A percentile compares a stretch with the other conserved stretches of the same genome.
These are phyloP conservation scores for Tachypleus tridentatus DNA, from an alignment of 1,140 invertebrate genomes.

Conservation along the genomic window DNA sequence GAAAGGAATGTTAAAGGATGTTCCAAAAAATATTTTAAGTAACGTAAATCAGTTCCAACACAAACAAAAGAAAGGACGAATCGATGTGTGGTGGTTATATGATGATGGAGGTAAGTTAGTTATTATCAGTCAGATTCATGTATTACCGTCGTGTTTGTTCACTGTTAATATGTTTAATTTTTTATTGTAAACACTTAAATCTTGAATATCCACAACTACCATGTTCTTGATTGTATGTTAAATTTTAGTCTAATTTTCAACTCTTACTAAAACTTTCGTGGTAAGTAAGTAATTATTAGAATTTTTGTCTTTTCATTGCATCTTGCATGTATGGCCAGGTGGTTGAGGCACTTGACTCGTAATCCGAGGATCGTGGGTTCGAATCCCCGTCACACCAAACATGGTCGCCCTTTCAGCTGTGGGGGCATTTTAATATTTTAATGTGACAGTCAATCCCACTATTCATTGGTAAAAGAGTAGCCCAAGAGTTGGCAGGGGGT, in stretches of 20 bases:
- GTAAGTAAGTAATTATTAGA: neutral
- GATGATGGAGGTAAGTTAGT: constrained; percentile 41
- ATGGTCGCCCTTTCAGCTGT: too few species aligned
- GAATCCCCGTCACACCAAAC: too few species aligned
- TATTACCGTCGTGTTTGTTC: neutral
- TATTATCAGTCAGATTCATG: too few species aligned
- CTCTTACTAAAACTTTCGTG: neutral
- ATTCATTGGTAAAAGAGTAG: constrained; percentile 4
- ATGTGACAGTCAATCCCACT: too few species aligned
- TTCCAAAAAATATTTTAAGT: constrained; percentile 10
- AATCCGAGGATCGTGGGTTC: too few species aligned
- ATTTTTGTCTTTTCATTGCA: neutral
- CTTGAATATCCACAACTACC: neutral
- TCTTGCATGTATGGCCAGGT: too few species aligned
- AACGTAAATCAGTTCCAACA: constrained; percentile 16
- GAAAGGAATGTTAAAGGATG: neutral
- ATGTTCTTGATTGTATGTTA: neutral
- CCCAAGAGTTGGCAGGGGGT: neutral
- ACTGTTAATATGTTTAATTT: neutral
- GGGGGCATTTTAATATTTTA: too few species aligned
- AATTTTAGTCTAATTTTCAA: neutral
- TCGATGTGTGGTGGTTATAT: constrained; percentile 54
- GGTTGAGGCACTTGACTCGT: too few species aligned
- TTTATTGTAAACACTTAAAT: constrained; percentile 1
- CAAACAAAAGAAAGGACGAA: constrained; percentile 40